phyloP scores from a whole-genome alignment of 2,888 invertebrate species.

The Agrotis exclamationis region DNA sequence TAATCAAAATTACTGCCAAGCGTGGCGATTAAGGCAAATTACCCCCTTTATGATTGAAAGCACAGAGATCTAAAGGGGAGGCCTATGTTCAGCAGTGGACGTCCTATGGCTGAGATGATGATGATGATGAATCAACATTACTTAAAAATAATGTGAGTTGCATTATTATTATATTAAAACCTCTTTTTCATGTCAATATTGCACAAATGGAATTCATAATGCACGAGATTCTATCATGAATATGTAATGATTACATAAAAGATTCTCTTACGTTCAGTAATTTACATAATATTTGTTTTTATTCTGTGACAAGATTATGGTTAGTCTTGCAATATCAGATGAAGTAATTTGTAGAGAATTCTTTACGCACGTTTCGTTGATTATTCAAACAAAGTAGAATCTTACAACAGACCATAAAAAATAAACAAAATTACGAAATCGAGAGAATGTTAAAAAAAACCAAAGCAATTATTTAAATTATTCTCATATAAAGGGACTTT shows the following conservation, averaged over 20 bases:
- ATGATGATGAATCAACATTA: too few species aligned
- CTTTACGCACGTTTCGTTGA: slow-evolving; percentile 5
- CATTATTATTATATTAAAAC: background rate
- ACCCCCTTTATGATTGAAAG: too few species aligned
- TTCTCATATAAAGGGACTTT: slow-evolving; percentile 1
- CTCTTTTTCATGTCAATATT: background rate
- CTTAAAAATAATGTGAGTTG: background rate
- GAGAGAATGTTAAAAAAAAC: background rate
- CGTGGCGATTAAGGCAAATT: too few species aligned
- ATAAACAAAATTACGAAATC: background rate
- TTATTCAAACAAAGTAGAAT: slow-evolving; percentile 4
- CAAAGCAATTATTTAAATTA: slow-evolving; percentile 15
- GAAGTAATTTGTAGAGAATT: slow-evolving; percentile 4
- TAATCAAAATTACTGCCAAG: too few species aligned
- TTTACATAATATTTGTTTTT: slow-evolving; percentile 11
- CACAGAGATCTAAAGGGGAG: too few species aligned
- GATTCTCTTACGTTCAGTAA: background rate
- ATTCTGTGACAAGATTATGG: slow-evolving; percentile 1
- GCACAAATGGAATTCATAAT: background rate
- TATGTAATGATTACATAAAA: slow-evolving; percentile 7
- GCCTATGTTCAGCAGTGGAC: too few species aligned
- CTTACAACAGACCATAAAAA: background rate
- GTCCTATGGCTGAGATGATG: too few species aligned
- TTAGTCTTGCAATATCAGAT: background rate
- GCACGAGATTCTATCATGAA: background rate